Percentiles rank a stretch among this genome's conserved stretches.
Conservation (phyloP, 2,888 invertebrate species). For the Scaptodrosophila latifasciaeformis region DNA sequence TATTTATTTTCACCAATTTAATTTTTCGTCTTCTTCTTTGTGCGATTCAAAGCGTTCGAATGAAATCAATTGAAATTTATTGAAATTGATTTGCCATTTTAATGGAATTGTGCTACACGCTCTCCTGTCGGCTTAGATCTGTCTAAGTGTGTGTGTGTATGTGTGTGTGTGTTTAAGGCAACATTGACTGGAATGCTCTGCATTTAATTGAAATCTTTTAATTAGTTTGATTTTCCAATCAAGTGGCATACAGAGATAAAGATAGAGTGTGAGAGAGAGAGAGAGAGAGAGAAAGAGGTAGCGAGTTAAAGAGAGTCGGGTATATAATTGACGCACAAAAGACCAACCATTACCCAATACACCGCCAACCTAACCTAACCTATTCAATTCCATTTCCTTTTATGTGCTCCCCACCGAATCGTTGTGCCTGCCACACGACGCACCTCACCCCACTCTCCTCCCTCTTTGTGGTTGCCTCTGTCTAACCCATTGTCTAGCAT, state of each 20-base stretch:
- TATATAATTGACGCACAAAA: neutral
- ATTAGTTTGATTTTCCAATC: constrained; percentile 72
- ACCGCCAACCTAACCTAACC: too few species aligned
- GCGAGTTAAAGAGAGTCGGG: neutral
- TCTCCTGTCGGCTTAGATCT: too few species aligned
- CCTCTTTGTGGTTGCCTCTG: neutral
- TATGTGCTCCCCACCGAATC: too few species aligned
- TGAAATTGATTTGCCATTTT: constrained; percentile 69
- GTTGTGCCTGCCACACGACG: too few species aligned
- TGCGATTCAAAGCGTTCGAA: constrained; percentile 21
- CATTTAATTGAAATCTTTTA: constrained; percentile 71
- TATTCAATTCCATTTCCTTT: too few species aligned
- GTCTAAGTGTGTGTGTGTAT: too few species aligned
- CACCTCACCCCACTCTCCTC: constrained; percentile 7
- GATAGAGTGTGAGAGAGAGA: constrained; percentile 5
- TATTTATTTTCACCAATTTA: neutral
- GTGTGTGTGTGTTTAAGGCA: too few species aligned
- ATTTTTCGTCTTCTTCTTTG: constrained; percentile 34
- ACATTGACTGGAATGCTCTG: constrained; percentile 9
- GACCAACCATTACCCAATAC: too few species aligned
- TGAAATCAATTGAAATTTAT: constrained; percentile 56
- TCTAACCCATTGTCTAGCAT: constrained; percentile 39
- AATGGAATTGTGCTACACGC: constrained; percentile 60
- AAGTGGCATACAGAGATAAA: constrained; percentile 45
- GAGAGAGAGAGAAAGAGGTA: constrained; percentile 2